Base-by-base conservation (phyloP, 1,140 invertebrate species). In the Aphis craccivora region DNA sequence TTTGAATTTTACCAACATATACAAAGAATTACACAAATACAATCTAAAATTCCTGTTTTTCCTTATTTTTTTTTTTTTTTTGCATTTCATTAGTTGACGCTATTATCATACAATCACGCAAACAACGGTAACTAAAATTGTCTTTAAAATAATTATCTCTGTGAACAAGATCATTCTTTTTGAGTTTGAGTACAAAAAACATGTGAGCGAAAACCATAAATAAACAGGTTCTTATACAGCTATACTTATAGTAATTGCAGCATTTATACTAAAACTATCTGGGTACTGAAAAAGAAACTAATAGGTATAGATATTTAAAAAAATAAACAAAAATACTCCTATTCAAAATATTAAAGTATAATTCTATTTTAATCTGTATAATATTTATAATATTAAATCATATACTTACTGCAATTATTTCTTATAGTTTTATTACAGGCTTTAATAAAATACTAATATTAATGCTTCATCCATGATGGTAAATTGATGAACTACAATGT, bases 31-130 rank as follows among this genome's bases (percentile, higher is more conserved):
- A 67, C 11, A 5, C 30, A 14, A n/a, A 18, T 67, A 30, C 4
- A 30, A 60, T 30, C 55, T 60, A 55, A n/a, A n/a, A n/a, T n/a
- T n/a, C n/a, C n/a, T n/a, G n/a, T n/a, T n/a, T n/a, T n/a, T n/a
- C n/a, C n/a, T n/a, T n/a, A n/a, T n/a, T n/a, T n/a, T n/a, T n/a
- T n/a, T n/a, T 40, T 40, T 40, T 40, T 2, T 0, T 40, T 40
- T 60, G 25, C 1, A 60, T 30, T 60, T 60, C 30, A 30, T 60
- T 60, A 9, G 30, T 30, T 60, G 0, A 30, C 55, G 8, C 23
- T 0, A 1, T 3, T 30, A 30, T n/a, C 30, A 60, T 30, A n/a
- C 2, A 30, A n/a, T 1, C 30, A 30, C 18, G 0, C 30, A 3
- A 30, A 9, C 2, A 60, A 2, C 30, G 25, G 9, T 30, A 60